Conservation (phyloP, 2,888 invertebrate species). For the Sipha maydis region DNA sequence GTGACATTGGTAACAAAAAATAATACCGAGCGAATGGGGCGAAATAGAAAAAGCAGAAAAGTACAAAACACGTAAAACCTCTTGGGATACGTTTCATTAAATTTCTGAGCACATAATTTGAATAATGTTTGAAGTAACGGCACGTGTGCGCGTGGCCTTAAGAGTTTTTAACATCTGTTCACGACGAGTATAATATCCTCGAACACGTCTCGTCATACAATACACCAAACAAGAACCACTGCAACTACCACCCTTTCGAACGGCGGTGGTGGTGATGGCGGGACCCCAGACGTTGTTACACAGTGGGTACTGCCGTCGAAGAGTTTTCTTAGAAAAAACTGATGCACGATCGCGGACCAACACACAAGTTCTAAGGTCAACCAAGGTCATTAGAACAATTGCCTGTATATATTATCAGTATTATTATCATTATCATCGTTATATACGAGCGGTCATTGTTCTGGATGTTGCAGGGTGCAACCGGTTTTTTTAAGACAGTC, state of each 20-base stretch:
- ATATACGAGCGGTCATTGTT: conserved; percentile 31
- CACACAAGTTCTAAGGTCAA: conserved; percentile 35
- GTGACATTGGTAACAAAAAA: background rate
- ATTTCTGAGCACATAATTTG: background rate
- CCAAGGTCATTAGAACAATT: conserved; percentile 51
- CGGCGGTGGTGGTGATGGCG: background rate
- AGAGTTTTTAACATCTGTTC: conserved; percentile 31
- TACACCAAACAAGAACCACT: background rate
- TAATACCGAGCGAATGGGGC: background rate
- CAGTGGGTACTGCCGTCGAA: conserved; percentile 5
- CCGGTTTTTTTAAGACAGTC: conserved; percentile 45
- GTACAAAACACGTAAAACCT: conserved; percentile 10
- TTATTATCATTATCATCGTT: background rate
- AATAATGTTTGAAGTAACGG: conserved; percentile 11
- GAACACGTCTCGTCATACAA: background rate
- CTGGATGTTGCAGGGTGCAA: conserved; percentile 49
- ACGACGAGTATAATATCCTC: background rate
- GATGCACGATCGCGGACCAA: background rate
- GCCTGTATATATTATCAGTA: background rate
- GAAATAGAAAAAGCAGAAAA: background rate
- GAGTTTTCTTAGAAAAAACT: conserved; percentile 31
- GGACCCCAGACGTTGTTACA: background rate
- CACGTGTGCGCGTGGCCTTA: background rate
- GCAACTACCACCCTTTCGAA: conserved; percentile 5
- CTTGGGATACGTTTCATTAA: background rate